Evolutionary conservation across 2,797 vertebrate species (phyloP), one percentile per base, ranked within the genome.

Genomic region (Bradypodion pumilum): DNA sequence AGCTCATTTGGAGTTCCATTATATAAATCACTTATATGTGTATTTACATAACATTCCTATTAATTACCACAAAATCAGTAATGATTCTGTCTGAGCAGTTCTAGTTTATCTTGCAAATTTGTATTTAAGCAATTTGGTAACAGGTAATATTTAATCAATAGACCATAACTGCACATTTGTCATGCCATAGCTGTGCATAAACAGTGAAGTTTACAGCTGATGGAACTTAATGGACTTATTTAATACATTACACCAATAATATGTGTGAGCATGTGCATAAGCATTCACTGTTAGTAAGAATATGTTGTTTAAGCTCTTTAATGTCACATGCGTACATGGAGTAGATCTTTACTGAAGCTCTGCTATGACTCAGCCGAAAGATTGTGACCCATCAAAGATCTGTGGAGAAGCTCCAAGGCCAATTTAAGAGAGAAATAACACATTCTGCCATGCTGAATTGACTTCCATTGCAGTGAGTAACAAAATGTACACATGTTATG

Each of bases 21-120:
- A 88, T 91, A 95, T 95, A 96, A 96, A 96, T 95, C 95, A 96
- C 92, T 95, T 94, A 94, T 95, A 95, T 94, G 90, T 95, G 89
- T 94, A 95, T 93, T 94, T 94, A 94, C 95, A 95, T 95, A 93
- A 92, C 95, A 92, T 95, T 94, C 93, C 92, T 94, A 94, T 95
- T 95, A 95, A 96, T 96, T 96, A 95, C 91, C 85, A 89, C 90
- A 90, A 93, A 94, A 93, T 86, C 91, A 89, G 92, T 91, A 93
- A 93, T 91, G 89, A 83, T 86, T 91, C 84, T 78, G 82, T 85
- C 60, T 83, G 73, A 75, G 82, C 93, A 90, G 87, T 89, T 92
- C 92, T 85, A 90, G 94, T 94, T 91, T 93, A 92, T 93, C 89
- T 88, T 90, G 87, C 85, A 80, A 92, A 93, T 92, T 90, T 93